Conservation (phyloP, 2,797 vertebrate species). For the Myiotriccus ornatus region DNA sequence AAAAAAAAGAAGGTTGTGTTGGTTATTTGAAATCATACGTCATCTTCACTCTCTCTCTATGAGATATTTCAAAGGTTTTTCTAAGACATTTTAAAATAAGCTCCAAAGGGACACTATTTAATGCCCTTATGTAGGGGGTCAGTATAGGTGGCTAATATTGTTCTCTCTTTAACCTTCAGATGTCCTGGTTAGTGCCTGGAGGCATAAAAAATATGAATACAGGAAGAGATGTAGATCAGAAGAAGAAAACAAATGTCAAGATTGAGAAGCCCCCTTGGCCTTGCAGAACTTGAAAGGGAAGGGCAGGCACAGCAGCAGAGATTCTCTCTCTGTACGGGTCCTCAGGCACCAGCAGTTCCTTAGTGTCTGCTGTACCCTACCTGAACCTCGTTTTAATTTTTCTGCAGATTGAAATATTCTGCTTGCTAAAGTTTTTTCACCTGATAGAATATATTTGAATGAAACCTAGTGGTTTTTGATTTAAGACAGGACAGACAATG, state of each 20-base stretch:
- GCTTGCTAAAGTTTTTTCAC: not conserved
- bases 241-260: not conserved
- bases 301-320: not conserved
- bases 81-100: not conserved
- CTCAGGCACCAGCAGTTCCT: rapidly evolving
- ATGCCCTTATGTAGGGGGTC: rapidly evolving
- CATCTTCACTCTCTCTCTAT: not conserved
- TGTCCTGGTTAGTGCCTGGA: not conserved
- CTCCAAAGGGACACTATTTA: not conserved
- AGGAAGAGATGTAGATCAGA: not conserved
- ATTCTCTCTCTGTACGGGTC: too few species aligned
- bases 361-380: not conserved
- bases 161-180: not conserved
- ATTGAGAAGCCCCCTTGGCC: not conserved
- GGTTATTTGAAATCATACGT: not conserved
- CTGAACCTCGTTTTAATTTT: not conserved
- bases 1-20: not conserved
- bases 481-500: not conserved
- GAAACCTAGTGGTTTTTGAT: not conserved
- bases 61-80: not conserved
- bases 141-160: not conserved
- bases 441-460: not conserved
- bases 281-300: not conserved
- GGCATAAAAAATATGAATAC: not conserved
- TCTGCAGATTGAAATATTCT: not conserved